A percentile compares a stretch with the other conserved stretches of the same genome.
Evolutionary conservation across 2,113 vertebrate species (phyloP).

Genomic region (Eonycteris spelaea): DNA sequence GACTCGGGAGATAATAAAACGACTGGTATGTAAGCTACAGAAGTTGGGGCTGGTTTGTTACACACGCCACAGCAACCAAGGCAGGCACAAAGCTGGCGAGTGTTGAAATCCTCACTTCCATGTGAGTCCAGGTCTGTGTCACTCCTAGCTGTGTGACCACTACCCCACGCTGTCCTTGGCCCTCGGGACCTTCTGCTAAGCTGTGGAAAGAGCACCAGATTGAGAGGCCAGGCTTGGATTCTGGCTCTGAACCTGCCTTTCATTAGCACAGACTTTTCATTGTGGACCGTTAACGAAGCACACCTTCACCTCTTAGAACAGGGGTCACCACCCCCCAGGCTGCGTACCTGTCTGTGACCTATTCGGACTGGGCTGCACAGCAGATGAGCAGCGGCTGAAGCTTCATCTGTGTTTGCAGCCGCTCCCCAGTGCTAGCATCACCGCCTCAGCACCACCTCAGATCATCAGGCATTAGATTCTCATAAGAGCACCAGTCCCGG

Average conservation of each 20-base stretch:
- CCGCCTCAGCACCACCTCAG: too few relatives aligned
- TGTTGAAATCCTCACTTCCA: not conserved
- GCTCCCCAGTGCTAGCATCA: too few relatives aligned
- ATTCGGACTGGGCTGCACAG: too few relatives aligned
- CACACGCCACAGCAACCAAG: accelerated
- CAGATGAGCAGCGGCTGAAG: too few relatives aligned
- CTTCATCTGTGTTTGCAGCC: too few relatives aligned
- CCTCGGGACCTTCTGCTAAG: not conserved
- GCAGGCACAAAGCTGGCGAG: not conserved
- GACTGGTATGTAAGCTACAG: accelerated
- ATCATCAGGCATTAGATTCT: too few relatives aligned
- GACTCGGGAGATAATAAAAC: accelerated
- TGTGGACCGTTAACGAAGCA: accelerated
- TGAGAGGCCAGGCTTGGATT: not conserved
- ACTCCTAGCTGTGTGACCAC: not conserved
- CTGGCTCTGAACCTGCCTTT: not conserved
- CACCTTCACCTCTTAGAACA: accelerated
- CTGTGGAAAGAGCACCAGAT: not conserved
- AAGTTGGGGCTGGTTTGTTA: not conserved
- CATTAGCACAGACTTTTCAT: not conserved
- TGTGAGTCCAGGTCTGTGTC: not conserved
- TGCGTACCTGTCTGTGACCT: too few relatives aligned
- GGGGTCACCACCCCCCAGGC: too few relatives aligned
- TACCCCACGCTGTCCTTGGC: not conserved
- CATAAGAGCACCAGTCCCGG: too few relatives aligned